Conservation (phyloP, 2,797 vertebrate genomes). For the Acanthornis magna region DNA sequence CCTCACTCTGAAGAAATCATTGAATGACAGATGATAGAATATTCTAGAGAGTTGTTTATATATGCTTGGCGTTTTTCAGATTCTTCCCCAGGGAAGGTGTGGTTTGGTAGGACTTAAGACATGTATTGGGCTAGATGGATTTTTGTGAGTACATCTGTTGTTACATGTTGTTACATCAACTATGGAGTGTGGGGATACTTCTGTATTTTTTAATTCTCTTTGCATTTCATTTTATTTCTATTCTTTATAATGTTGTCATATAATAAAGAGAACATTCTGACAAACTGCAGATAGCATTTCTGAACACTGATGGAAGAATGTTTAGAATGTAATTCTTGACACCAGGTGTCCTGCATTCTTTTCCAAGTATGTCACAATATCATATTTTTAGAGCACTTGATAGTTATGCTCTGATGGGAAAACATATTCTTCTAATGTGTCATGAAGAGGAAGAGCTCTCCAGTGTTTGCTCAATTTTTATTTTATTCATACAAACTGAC, state of each 20-base stretch:
- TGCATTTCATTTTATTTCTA: not conserved
- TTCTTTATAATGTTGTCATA: not conserved
- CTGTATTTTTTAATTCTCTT: not conserved
- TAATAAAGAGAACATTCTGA: not conserved
- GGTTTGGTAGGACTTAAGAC: not conserved
- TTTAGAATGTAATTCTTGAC: not conserved
- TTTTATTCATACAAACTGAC: not conserved
- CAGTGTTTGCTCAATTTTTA: not conserved
- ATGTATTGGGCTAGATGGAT: not conserved
- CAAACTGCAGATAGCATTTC: not conserved
- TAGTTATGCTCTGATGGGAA: not conserved
- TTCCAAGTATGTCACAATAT: not conserved
- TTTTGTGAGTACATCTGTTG: not conserved
- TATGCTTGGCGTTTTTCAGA: not conserved
- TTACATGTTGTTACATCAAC: not conserved
- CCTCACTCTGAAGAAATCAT: not conserved
- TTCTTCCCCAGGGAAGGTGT: not conserved
- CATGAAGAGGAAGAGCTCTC: not conserved
- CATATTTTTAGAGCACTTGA: not conserved
- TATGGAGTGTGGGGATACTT: not conserved
- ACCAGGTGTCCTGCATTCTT: not conserved
- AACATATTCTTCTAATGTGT: not conserved
- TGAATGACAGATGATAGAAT: not conserved
- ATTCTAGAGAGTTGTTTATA: not conserved
- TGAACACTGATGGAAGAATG: not conserved